These are phyloP conservation scores for Neodiprion pinetum DNA, from an alignment of 1,140 invertebrate genomes.

Conservation along the genomic window DNA sequence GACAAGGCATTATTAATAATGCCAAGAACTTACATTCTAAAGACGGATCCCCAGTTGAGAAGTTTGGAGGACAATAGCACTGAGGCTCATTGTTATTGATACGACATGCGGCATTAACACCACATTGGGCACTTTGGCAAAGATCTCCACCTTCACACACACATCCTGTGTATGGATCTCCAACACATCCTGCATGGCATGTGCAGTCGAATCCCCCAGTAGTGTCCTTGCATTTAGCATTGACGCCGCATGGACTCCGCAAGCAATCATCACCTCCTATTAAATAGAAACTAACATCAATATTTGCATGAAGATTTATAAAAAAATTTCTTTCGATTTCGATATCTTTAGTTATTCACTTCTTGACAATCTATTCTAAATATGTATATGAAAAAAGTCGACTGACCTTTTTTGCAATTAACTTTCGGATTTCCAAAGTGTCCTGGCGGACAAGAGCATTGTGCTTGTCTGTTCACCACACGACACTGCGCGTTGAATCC, in stretches of 20 bases:
- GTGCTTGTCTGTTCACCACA: constrained; percentile 75
- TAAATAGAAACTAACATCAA: constrained; percentile 28
- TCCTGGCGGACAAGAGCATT: constrained; percentile 85
- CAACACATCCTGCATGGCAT: constrained; percentile 79
- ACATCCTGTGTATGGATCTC: constrained; percentile 82
- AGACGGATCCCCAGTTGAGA: constrained; percentile 83
- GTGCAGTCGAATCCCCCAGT: constrained; percentile 76
- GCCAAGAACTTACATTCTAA: constrained; percentile 75
- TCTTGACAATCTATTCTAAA: not conserved
- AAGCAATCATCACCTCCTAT: constrained; percentile 73
- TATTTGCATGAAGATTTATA: not conserved
- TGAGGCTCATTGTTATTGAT: constrained; percentile 72
- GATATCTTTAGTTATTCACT: not conserved
- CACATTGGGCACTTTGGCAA: constrained; percentile 78
- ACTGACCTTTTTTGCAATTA: constrained; percentile 73
- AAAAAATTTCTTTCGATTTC: not conserved
- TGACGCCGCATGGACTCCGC: constrained; percentile 83
- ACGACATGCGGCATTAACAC: constrained; percentile 82
- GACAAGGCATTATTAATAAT: constrained; percentile 8
- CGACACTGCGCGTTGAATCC: constrained; percentile 87
- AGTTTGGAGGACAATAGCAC: constrained; percentile 84
- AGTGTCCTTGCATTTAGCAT: constrained; percentile 80
- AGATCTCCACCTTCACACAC: constrained; percentile 72
- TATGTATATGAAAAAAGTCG: not conserved
- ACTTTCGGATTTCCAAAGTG: constrained; percentile 83